These are phyloP conservation scores for Cydia fagiglandana DNA, from an alignment of 1,140 invertebrate genomes.

Conservation along the genomic window DNA sequence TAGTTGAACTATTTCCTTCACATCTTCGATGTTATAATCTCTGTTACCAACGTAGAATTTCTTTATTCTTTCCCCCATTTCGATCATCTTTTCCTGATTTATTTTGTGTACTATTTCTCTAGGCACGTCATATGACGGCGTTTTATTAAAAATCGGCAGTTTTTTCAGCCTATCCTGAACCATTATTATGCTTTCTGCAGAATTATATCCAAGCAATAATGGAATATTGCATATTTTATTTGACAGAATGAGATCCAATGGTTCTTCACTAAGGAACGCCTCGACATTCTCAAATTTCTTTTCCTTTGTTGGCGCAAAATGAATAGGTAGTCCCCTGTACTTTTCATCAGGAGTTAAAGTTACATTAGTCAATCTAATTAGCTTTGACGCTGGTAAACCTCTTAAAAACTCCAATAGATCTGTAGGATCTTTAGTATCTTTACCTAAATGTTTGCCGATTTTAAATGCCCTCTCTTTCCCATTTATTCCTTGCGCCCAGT, in stretches of 20 bases:
- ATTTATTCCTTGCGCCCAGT: constrained; percentile 71
- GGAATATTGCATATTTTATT: constrained; percentile 80
- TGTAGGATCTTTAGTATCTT: constrained; percentile 64
- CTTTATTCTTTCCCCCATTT: constrained; percentile 68
- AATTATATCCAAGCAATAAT: constrained; percentile 81
- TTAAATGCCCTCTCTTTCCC: constrained; percentile 62
- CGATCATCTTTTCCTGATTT: constrained; percentile 47
- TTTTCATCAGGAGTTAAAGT: constrained; percentile 58
- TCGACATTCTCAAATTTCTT: constrained; percentile 61
- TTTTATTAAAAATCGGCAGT: constrained; percentile 52
- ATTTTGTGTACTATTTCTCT: constrained; percentile 53
- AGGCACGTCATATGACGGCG: constrained; percentile 64
- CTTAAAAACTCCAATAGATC: constrained; percentile 72
- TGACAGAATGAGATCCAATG: constrained; percentile 56
- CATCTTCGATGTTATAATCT: constrained; percentile 51
- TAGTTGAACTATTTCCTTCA: constrained; percentile 56
- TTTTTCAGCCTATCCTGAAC: constrained; percentile 55
- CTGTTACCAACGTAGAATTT: constrained; percentile 75
- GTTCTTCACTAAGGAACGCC: constrained; percentile 66
- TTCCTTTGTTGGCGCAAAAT: constrained; percentile 73
- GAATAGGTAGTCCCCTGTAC: constrained; percentile 67
- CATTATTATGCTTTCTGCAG: constrained; percentile 79
- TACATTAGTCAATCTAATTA: constrained; percentile 59
- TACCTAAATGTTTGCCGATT: constrained; percentile 69
- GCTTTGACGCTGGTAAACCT: constrained; percentile 61